Conservation (phyloP, 2,113 vertebrate genomes). For the Taurulus bubalis region DNA sequence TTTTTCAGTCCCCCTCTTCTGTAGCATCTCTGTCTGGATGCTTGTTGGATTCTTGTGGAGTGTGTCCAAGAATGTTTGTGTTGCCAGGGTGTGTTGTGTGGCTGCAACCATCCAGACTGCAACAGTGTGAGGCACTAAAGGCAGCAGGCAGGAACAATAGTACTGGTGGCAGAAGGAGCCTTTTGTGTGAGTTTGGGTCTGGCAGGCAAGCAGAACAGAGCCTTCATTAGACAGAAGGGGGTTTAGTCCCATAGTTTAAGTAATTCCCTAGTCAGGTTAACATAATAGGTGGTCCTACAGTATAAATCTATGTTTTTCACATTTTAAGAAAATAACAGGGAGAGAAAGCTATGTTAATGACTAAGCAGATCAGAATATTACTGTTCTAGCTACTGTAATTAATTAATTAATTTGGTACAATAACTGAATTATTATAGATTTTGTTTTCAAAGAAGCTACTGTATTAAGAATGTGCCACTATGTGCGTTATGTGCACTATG, state of each 20-base stretch:
- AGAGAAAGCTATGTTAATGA: background rate
- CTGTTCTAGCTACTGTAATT: background rate
- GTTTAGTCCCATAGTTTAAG: conserved; percentile 42
- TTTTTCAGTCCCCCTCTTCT: conserved; percentile 29
- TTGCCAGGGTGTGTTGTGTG: conserved; percentile 57
- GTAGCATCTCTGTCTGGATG: conserved; percentile 54
- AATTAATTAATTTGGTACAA: conserved; percentile 6
- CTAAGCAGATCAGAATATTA: conserved; percentile 14
- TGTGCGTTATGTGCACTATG: too few species aligned
- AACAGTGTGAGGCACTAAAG: conserved; percentile 66
- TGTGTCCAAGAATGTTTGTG: conserved; percentile 70
- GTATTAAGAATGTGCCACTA: background rate
- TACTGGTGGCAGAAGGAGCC: conserved; percentile 70
- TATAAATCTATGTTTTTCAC: conserved; percentile 8
- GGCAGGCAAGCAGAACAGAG: conserved; percentile 64
- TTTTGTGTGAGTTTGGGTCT: conserved; percentile 74
- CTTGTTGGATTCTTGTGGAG: conserved; percentile 55
- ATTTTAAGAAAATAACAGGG: background rate
- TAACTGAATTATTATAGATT: conserved; percentile 1
- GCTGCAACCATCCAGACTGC: conserved; percentile 59
- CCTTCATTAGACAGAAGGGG: conserved; percentile 61
- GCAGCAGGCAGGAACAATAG: conserved; percentile 71
- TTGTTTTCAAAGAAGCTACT: conserved; percentile 20
- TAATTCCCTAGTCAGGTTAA: conserved; percentile 37
- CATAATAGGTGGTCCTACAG: conserved; percentile 28